phyloP scores from a whole-genome alignment of 1,140 invertebrate species.

The Holcopasites calliopsidis region DNA sequence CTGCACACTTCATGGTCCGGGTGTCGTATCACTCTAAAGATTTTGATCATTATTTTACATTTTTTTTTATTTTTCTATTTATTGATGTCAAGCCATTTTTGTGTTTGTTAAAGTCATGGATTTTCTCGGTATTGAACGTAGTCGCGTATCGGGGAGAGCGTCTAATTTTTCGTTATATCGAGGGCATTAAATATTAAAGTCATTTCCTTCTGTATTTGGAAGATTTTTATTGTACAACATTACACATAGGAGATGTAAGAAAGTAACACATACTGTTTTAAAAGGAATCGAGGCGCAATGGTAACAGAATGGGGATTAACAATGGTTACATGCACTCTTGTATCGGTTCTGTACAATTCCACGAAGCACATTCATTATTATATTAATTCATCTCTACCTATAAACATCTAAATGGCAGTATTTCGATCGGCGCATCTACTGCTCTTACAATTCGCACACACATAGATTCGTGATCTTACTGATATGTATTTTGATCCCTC shows the following conservation, averaged over 20 bases:
- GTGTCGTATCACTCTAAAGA: neutral
- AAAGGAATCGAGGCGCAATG: neutral
- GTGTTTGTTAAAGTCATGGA: neutral
- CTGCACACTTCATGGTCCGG: too few relatives aligned
- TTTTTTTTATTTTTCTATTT: neutral
- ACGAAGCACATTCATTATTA: neutral
- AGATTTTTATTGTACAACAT: constrained; percentile 23
- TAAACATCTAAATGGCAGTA: constrained; percentile 15
- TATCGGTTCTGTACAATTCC: neutral
- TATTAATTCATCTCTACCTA: neutral
- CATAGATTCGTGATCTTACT: neutral
- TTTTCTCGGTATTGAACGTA: neutral
- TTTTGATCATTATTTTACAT: constrained; percentile 4
- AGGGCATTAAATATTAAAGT: neutral
- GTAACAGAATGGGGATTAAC: neutral
- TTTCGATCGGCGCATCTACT: neutral
- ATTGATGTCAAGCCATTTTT: neutral
- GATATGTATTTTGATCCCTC: constrained; percentile 52
- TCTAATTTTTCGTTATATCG: constrained; percentile 15
- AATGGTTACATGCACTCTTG: neutral
- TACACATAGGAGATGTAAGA: constrained; percentile 4
- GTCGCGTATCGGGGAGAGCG: neutral
- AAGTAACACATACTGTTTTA: constrained; percentile 1
- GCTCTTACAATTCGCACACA: neutral
- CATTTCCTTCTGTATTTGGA: neutral